Conservation (phyloP, 2,888 invertebrate species). For the Lampropteryx suffumata region DNA sequence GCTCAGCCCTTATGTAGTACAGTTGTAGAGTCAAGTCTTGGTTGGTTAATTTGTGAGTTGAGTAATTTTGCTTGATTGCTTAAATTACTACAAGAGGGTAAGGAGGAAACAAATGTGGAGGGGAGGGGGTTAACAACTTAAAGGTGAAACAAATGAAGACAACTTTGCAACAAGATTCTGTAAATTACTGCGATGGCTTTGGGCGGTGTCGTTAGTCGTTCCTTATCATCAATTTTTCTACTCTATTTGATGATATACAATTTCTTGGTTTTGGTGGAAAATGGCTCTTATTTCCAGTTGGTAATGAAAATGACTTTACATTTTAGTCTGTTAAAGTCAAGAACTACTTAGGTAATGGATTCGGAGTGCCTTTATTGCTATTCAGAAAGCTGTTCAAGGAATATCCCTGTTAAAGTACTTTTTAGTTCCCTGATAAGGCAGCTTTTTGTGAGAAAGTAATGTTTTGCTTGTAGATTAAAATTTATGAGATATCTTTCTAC, state of each 20-base stretch:
- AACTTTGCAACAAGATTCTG: constrained; percentile 11
- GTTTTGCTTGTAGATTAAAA: too few species aligned
- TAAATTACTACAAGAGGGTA: constrained; percentile 11
- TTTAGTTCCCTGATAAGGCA: too few species aligned
- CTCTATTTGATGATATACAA: too few species aligned
- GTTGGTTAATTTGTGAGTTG: constrained; percentile 17
- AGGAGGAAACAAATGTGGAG: background rate
- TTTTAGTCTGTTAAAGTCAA: background rate
- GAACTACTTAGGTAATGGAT: background rate
- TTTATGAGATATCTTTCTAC: too few species aligned
- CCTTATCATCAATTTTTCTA: too few species aligned
- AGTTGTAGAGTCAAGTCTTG: constrained; percentile 10
- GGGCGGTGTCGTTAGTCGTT: too few species aligned
- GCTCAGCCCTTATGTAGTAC: constrained; percentile 1
- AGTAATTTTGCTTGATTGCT: constrained; percentile 21
- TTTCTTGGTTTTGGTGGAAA: too few species aligned
- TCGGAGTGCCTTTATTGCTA: background rate
- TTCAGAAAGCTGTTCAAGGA: too few species aligned
- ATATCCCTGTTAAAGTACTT: too few species aligned
- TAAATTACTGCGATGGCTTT: background rate
- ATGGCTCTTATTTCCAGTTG: too few species aligned
- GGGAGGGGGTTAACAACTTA: background rate
- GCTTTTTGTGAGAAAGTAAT: too few species aligned
- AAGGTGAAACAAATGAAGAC: constrained; percentile 4
- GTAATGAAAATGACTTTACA: background rate